Evolutionary conservation across 1,140 invertebrate species (phyloP), one percentile per base, ranked within the genome.

Genomic region (Zaprionus ghesquierei): DNA sequence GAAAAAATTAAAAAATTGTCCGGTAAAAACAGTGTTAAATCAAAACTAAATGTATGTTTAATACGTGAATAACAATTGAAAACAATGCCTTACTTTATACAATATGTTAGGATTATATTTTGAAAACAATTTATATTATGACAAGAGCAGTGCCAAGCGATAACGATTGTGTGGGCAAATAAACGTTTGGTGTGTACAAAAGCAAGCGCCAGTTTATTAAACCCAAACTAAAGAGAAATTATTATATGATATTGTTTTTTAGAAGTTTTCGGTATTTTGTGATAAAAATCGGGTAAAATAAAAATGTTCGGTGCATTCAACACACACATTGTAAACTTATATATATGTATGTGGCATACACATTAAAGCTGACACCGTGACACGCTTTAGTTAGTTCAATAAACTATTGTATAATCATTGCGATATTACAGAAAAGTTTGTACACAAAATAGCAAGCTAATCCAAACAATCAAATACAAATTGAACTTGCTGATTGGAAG

Each of bases 11-110:
- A 56, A 58, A 87, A 79, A 69, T 79, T 71, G 53, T 82, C 71
- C 79, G 79, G 82, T 60, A 82, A 71, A 87, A 82, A 64, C 31
- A 76, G 58, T 69, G 75, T 78, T 56, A 58, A 82, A 79, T 76
- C 69, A 51, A 49, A 41, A 53, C 53, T 15, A 50, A 73, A 78
- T 73, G 79, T 86, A 76, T 69, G 81, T 85, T 66, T 5, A 63
- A 53, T 56, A n/a, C n/a, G 15, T 55, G 62, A 58, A 63, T 46
- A 53, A 44, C 6, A 27, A 35, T 53, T 15, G 13, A 41, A 20
- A 50, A 31, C 10, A 41, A 33, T 27, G n/a, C 33, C 18, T 38
- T 31, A 35, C 5, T 29, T 22, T 33, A 8, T 20, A 23, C 2
- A 10, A 3, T 3, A 23, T 18, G 22, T 55, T 35, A 22, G 5